A percentile compares a stretch with the other conserved stretches of the same genome.
These are phyloP conservation scores for Pygathrix nemaeus DNA, from an alignment of 2,113 vertebrate species.

Conservation along the genomic window DNA sequence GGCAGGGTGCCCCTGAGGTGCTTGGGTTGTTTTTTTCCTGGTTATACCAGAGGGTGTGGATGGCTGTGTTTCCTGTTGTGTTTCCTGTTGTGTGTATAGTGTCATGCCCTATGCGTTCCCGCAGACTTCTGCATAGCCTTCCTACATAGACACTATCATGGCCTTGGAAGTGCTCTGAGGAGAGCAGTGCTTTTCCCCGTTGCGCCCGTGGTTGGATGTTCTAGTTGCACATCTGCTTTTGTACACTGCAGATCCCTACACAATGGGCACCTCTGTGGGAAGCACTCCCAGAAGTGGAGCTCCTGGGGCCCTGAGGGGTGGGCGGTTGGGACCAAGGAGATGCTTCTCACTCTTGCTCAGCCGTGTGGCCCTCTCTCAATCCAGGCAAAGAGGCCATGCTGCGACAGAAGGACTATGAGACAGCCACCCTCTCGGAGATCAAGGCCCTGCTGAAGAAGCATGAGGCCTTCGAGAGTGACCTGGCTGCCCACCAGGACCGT, in stretches of 20 bases:
- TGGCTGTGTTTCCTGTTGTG: background rate
- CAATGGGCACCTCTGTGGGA: background rate
- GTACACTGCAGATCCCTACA: fast-evolving
- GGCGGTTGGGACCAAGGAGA: background rate
- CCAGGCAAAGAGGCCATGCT: conserved; percentile 97
- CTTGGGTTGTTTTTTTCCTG: background rate
- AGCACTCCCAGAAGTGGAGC: background rate
- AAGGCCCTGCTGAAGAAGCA: conserved; percentile 99
- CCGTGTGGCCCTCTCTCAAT: background rate
- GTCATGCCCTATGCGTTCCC: background rate
- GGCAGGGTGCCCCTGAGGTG: background rate
- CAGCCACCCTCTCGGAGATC: conserved; percentile 95
- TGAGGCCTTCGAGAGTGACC: conserved; percentile 98
- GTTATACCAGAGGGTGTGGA: too few relatives aligned
- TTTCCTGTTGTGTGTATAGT: background rate
- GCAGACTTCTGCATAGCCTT: background rate
- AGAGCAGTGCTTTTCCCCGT: fast-evolving
- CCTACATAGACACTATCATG: background rate
- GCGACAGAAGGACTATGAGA: conserved; percentile 94
- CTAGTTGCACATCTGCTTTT: fast-evolving
- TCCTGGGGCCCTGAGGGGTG: background rate
- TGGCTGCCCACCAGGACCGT: conserved; percentile 97
- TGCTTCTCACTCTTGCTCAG: background rate
- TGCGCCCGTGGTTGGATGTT: fast-evolving
- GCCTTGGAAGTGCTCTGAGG: fast-evolving